These are phyloP conservation scores for Buathra laborator DNA, from an alignment of 2,888 invertebrate genomes.

Conservation along the genomic window DNA sequence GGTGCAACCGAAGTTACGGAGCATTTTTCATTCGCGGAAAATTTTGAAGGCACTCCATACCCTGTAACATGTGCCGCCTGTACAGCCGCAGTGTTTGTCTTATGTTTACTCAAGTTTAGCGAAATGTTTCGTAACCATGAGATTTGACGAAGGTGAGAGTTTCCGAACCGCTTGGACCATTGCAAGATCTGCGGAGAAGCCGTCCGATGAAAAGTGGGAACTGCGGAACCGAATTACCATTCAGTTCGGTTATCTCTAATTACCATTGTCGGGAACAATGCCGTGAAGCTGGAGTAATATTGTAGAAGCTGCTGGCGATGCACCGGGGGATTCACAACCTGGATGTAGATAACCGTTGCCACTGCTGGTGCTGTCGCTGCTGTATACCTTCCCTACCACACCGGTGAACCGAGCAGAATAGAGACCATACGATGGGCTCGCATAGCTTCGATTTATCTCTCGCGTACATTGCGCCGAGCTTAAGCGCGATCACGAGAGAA, in stretches of 20 bases:
- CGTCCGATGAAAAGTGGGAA: constrained; percentile 60
- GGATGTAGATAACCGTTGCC: constrained; percentile 58
- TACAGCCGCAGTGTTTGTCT: no score
- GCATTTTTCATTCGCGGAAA: background rate
- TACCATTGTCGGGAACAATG: constrained; percentile 69
- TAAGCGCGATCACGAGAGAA: constrained; percentile 52
- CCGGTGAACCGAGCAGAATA: constrained; percentile 29
- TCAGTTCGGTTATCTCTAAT: constrained; percentile 72
- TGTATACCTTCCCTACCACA: constrained; percentile 17
- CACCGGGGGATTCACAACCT: constrained; percentile 44
- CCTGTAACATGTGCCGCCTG: background rate
- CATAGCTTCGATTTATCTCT: constrained; percentile 62
- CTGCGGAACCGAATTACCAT: constrained; percentile 70
- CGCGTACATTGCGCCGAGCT: constrained; percentile 38
- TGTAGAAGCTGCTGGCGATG: constrained; percentile 36
- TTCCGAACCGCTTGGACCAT: background rate
- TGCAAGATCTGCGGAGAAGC: background rate
- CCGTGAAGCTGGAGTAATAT: constrained; percentile 53
- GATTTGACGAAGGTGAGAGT: background rate
- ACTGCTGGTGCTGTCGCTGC: constrained; percentile 1
- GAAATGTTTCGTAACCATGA: background rate
- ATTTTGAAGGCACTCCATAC: background rate
- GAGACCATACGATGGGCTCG: constrained; percentile 34
- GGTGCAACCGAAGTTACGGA: background rate
- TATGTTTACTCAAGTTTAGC: background rate